These are phyloP conservation scores for Eupleurogrammus muticus DNA, from an alignment of 2,797 vertebrate genomes.

Conservation along the genomic window DNA sequence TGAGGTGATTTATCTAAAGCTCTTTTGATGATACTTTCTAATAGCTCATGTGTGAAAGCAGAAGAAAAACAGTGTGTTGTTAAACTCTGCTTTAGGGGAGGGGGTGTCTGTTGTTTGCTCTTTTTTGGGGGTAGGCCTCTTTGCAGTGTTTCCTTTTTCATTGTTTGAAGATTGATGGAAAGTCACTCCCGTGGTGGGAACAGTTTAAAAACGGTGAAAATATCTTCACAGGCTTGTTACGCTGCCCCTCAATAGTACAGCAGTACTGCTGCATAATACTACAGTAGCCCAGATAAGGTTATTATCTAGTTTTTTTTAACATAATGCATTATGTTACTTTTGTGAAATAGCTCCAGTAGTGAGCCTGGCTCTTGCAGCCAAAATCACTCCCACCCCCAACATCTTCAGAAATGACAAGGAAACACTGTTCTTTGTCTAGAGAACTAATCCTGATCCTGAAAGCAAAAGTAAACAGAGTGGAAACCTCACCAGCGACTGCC, in stretches of 20 bases:
- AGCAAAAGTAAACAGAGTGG: constrained; percentile 67
- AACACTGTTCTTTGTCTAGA: constrained; percentile 71
- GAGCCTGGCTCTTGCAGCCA: constrained; percentile 8
- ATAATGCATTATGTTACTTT: neutral
- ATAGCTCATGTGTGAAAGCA: constrained; percentile 11
- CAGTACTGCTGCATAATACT: constrained; percentile 1
- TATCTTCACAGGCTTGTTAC: constrained; percentile 4
- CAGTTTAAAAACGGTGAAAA: constrained; percentile 26
- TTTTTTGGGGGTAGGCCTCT: constrained; percentile 31
- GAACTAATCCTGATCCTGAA: constrained; percentile 63
- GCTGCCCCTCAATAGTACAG: neutral
- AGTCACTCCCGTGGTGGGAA: constrained; percentile 32
- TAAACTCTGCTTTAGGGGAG: constrained; percentile 1
- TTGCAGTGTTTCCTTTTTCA: constrained; percentile 40
- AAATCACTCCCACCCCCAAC: constrained; percentile 40
- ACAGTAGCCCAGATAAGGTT: neutral
- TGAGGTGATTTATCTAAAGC: neutral
- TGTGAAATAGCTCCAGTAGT: constrained; percentile 5
- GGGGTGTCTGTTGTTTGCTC: constrained; percentile 37
- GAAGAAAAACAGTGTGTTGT: neutral
- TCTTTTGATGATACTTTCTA: neutral
- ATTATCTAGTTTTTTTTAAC: constrained; percentile 10
- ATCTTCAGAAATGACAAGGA: constrained; percentile 62
- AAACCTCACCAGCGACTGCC: constrained; percentile 44
- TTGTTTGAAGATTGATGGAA: constrained; percentile 40